Base-by-base conservation (phyloP, 2,888 invertebrate genomes). In the Ennomos erosarius region DNA sequence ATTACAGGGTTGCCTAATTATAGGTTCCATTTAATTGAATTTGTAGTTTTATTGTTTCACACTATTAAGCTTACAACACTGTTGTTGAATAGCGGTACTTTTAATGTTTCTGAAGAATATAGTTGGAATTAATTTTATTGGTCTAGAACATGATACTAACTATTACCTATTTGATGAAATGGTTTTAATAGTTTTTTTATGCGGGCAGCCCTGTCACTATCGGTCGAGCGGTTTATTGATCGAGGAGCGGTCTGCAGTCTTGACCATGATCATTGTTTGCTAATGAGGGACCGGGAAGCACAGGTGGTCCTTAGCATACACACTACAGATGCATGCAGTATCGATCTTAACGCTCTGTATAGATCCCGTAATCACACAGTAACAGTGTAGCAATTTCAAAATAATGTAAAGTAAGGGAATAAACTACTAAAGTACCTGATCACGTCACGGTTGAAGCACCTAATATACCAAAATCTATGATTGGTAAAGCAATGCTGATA, bases 251-350 rank as follows among this genome's bases (percentile, higher is more conserved):
- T 64, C 75, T 68, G 71, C 67, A 70, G 72, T 69, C 74, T 72
- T 73, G 75, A 67, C 78, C 74, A 71, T 76, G 78, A 76, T 83
- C 87, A 89, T 90, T 90, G 91, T 90, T 87, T 90, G 90, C 81
- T 90, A 90, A 90, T 90, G 88, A 87, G 81, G 56, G 72, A 69
- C 73, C 67, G 71, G 75, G 75, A 75, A 75, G 74, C 78, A 81
- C 84, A 82, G 84, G 84, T 84, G 84, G 85, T 78, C 84, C 66
- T 6, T 65, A 9, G 11, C 65, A 62, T 65, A 71, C 43, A 59
- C 46, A 46, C 38, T 38, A 49, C 52, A 46, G 36, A 49, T 49
- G 38, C 6, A 26, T 34, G 42, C 58, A 49, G 54, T 59, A 58
- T 49, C 34, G 42, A 13, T 13, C n/a, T 10, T 46, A 4, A 13